These are phyloP conservation scores for Sebastes iracundus DNA, from an alignment of 2,797 vertebrate species.

Conservation along the genomic window DNA sequence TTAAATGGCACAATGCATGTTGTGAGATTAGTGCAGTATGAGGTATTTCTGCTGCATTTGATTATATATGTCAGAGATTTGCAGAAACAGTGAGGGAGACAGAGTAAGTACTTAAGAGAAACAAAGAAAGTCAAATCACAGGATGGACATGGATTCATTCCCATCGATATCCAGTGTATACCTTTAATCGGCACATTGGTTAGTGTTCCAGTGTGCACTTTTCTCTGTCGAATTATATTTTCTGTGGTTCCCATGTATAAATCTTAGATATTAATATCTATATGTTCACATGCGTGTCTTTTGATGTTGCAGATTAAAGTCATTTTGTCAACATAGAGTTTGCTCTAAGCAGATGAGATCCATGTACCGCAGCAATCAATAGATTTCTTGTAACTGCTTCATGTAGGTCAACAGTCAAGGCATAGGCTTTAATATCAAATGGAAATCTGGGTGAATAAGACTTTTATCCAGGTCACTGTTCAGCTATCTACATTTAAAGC, in stretches of 20 bases:
- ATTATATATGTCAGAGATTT: slow-evolving; percentile 11
- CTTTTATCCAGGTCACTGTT: slow-evolving; percentile 22
- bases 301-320: slow-evolving; percentile 39
- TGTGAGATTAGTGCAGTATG: not conserved
- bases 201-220: not conserved
- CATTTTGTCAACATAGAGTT: slow-evolving; percentile 3
- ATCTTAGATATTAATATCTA: slow-evolving; percentile 10
- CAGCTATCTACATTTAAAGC: not conserved
- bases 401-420: slow-evolving; percentile 38
- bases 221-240: not conserved
- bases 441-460: slow-evolving; percentile 4
- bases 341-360: slow-evolving; percentile 43
- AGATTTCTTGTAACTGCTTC: slow-evolving; percentile 33
- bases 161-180: not conserved
- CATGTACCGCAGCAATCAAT: slow-evolving; percentile 39
- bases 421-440: slow-evolving; percentile 25
- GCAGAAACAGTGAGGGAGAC: not conserved
- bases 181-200: not conserved
- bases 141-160: not conserved
- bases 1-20: slow-evolving; percentile 2
- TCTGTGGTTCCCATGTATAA: not conserved
- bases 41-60: not conserved
- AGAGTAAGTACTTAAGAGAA: not conserved
- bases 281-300: slow-evolving; percentile 16
- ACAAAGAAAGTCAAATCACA: not conserved